Conservation (phyloP, 2,888 invertebrate genomes). For the Caenorhabditis uteleia region DNA sequence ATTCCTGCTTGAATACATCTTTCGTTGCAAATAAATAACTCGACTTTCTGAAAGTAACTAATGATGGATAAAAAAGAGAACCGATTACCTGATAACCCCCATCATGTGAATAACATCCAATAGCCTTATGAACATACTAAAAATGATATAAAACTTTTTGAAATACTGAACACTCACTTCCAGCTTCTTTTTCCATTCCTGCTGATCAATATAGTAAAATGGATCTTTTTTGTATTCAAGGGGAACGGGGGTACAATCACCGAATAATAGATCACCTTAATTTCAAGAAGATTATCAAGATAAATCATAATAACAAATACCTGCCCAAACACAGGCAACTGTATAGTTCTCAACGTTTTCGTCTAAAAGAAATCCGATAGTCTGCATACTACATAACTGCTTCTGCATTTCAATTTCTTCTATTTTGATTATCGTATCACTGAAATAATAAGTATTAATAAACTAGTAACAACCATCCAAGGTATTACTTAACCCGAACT, state of each 20-base stretch:
- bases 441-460: no score
- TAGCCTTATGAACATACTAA: slow-evolving; percentile 2
- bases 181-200: slow-evolving; percentile 8
- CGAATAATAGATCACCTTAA: no score
- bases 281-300: no score
- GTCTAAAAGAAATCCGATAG: slow-evolving; percentile 37
- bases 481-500: no score
- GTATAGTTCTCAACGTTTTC: slow-evolving; percentile 21
- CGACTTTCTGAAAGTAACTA: no score
- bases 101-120: slow-evolving; percentile 4
- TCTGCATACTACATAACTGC: slow-evolving; percentile 25
- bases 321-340: slow-evolving; percentile 45
- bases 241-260: slow-evolving; percentile 39
- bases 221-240: slow-evolving; percentile 6
- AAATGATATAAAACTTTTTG: slow-evolving; percentile 1
- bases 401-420: background rate
- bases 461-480: no score
- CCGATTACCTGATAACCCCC: no score
- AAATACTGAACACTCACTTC: slow-evolving; percentile 1
- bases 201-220: slow-evolving; percentile 7
- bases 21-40: slow-evolving; percentile 45
- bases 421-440: no score
- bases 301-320: no score
- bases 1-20: slow-evolving; percentile 44
- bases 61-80: no score